Conservation (phyloP, 2,888 invertebrate species). For the Drosophila atroscutellata region DNA sequence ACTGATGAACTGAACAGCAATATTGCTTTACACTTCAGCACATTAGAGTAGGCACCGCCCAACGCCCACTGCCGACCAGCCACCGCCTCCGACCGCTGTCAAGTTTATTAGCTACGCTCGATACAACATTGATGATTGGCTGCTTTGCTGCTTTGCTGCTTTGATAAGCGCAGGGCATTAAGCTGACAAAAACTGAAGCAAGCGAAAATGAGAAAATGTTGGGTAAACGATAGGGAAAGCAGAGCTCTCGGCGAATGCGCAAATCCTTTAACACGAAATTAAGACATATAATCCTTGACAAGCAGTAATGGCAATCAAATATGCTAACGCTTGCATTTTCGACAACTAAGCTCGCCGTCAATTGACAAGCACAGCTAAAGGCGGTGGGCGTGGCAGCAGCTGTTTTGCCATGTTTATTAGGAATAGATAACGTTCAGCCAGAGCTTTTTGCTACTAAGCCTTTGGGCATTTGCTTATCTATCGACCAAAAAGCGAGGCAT, state of each 20-base stretch:
- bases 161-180: constrained; percentile 74
- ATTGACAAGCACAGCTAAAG: constrained; percentile 63
- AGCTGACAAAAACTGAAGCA: constrained; percentile 72
- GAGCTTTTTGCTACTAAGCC: constrained; percentile 50
- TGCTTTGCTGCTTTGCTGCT: constrained; percentile 58
- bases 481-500: constrained; percentile 28
- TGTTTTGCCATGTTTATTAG: constrained; percentile 23
- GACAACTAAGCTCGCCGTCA: constrained; percentile 59
- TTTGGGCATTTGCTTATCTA: constrained; percentile 54
- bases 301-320: constrained; percentile 80
- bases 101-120: constrained; percentile 73
- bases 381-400: constrained; percentile 28
- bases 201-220: constrained; percentile 59
- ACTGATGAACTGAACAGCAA: constrained; percentile 43
- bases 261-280: constrained; percentile 81
- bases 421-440: constrained; percentile 29
- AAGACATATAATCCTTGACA: constrained; percentile 78
- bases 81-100: constrained; percentile 30
- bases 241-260: constrained; percentile 45
- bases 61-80: neutral
- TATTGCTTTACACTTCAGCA: constrained; percentile 45
- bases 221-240: constrained; percentile 19
- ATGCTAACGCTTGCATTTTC: constrained; percentile 79
- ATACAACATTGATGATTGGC: constrained; percentile 76
- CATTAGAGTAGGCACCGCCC: constrained; percentile 28